Evolutionary conservation across 2,888 invertebrate genomes (phyloP), one percentile per base, ranked within the genome.

Genomic region (Idaea aversata): DNA sequence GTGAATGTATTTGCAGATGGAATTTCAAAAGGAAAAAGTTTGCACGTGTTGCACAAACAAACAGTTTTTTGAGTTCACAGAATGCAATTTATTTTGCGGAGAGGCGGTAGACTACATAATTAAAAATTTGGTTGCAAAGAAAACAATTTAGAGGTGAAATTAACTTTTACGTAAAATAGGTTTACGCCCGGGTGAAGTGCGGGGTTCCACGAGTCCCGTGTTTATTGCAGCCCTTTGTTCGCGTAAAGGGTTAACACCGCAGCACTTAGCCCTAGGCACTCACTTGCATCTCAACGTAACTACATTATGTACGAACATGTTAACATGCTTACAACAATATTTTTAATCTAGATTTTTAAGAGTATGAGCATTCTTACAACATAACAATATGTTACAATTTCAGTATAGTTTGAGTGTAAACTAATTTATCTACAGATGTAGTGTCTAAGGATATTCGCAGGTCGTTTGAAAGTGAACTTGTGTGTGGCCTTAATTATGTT

Each of bases 241-340:
- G 73, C 72, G 85, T 85, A 84, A 87, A 88, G 85, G 88, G 88
- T 81, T 79, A 85, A 82, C 79, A 81, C 80, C 78, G 74, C 75
- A 76, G 73, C 83, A 82, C 82, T 85, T 84, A 84, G 82, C 83
- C 83, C 82, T 77, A 68, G 62, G 70, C 69, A 69, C 72, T 79
- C 79, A 79, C 47, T 36, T 47, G 47, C 47, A 47, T 10, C 47
- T 47, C 47, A 13, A 47, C 47, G 10, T 47, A 47, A 47, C 47
- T 47, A 47, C 47, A 13, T 36, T 7, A 36, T 10, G 36, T 47
- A 47, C 6, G 10, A 47, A 47, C 47, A 77, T 81, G 81, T 73
- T 70, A 77, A 82, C 81, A 80, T 77, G 79, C 79, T 77, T 75
- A 75, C 70, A 75, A 80, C 79, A 76, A 81, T 77, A 82, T 80